A percentile compares a stretch with the other conserved stretches of the same genome.
These are phyloP conservation scores for Palythoa grandiflora DNA, from an alignment of 92 coral and sea anemone species.

Conservation along the genomic window DNA sequence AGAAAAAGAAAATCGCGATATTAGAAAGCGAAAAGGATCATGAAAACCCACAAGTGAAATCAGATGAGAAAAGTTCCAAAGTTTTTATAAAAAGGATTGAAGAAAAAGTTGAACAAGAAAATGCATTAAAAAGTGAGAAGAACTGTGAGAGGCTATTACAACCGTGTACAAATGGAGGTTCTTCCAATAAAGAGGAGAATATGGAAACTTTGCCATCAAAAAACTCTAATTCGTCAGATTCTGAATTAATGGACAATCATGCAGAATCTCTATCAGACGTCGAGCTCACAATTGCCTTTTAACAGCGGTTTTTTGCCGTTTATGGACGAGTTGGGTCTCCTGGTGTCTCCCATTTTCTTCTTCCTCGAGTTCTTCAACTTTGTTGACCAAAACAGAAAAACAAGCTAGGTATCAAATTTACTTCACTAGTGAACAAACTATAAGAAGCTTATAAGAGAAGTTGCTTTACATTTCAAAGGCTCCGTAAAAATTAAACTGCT, in stretches of 20 bases:
- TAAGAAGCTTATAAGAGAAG: too few relatives aligned
- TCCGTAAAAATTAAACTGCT: too few relatives aligned
- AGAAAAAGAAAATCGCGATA: conserved; percentile 4
- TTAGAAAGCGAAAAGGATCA: neutral
- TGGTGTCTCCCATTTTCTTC: too few relatives aligned
- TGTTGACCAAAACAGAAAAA: too few relatives aligned
- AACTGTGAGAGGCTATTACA: neutral
- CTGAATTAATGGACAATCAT: neutral
- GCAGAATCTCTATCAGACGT: neutral
- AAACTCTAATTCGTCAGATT: neutral
- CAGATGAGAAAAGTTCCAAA: neutral
- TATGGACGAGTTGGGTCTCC: too few relatives aligned
- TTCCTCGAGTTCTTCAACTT: too few relatives aligned
- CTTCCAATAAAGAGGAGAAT: neutral
- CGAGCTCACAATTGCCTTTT: neutral
- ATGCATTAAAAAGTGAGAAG: neutral
- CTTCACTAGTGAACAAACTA: too few relatives aligned
- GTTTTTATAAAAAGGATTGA: neutral
- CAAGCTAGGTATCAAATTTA: too few relatives aligned
- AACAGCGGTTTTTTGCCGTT: neutral
- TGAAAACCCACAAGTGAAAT: neutral
- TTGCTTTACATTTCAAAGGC: too few relatives aligned
- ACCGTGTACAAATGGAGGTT: neutral
- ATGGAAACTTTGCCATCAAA: neutral
- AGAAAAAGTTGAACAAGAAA: neutral